phyloP scores from a whole-genome alignment of 1,140 invertebrate genomes.

The Meloidogyne floridensis region DNA sequence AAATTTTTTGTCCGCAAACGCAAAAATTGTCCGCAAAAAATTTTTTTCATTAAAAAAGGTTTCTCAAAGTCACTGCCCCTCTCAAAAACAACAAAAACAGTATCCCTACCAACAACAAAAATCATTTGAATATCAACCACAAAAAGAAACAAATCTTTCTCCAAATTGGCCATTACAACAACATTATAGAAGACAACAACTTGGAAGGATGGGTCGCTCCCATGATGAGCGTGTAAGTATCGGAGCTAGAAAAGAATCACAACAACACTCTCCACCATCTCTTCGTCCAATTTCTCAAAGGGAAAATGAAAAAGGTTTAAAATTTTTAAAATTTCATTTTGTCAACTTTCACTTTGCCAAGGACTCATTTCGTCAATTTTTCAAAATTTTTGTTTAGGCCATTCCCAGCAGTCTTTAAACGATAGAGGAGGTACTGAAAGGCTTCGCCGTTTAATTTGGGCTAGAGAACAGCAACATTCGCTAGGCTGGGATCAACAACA shows the following conservation, averaged over 20 bases:
- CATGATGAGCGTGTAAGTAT: neutral
- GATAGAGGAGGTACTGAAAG: neutral
- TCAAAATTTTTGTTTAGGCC: neutral
- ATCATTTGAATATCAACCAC: neutral
- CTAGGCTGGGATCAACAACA: neutral
- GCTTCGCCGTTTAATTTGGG: neutral
- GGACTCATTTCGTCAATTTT: neutral
- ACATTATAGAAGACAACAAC: neutral
- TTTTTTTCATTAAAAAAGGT: neutral
- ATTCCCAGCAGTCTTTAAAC: neutral
- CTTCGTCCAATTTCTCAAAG: neutral
- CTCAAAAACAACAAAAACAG: neutral
- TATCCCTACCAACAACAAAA: neutral
- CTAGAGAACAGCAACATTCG: neutral
- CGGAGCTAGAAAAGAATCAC: neutral
- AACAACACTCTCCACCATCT: neutral
- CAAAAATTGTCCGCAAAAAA: neutral
- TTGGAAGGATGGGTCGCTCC: neutral
- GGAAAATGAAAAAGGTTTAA: neutral
- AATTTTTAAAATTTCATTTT: neutral
- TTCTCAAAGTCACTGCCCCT: neutral
- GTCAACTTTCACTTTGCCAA: no score
- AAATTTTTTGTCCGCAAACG: no score
- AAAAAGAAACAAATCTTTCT: neutral
- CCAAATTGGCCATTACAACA: constrained; percentile 1